phyloP scores from a whole-genome alignment of 1,140 invertebrate species.

The Heliconius hewitsoni region DNA sequence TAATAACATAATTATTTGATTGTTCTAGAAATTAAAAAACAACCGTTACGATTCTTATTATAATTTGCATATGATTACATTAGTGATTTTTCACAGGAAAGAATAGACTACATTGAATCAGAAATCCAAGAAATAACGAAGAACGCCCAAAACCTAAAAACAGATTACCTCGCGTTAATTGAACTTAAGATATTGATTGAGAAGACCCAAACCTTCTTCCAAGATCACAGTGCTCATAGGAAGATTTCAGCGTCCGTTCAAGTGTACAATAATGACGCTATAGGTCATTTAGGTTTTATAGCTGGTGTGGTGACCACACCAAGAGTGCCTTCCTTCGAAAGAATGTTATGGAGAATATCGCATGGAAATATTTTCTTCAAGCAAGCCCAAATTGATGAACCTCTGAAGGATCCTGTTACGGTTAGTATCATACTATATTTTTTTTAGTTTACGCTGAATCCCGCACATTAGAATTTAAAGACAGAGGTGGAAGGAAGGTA shows the following conservation, averaged over 20 bases:
- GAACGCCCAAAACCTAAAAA: slow-evolving; percentile 94
- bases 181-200: slow-evolving; percentile 94
- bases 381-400: slow-evolving; percentile 89
- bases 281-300: slow-evolving; percentile 83
- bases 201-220: slow-evolving; percentile 95
- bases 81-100: slow-evolving; percentile 82
- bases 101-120: slow-evolving; percentile 93
- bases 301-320: slow-evolving; percentile 85
- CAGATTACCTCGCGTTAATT: slow-evolving; percentile 93
- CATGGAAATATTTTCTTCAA: slow-evolving; percentile 93
- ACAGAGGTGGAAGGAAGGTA: no score
- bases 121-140: slow-evolving; percentile 94
- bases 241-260: slow-evolving; percentile 85
- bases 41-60: no score
- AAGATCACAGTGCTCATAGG: slow-evolving; percentile 85
- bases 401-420: slow-evolving; percentile 92
- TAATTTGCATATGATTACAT: no score
- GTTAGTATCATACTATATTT: slow-evolving; percentile 80
- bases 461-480: neutral
- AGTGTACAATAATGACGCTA: slow-evolving; percentile 88
- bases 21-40: no score
- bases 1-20: no score
- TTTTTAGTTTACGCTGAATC: neutral
- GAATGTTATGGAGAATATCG: slow-evolving; percentile 93
- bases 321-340: slow-evolving; percentile 89